These are phyloP conservation scores for Cliona cf. orientalis DNA, from an alignment of 37 sponge, comb jelly and placozoan species.

Conservation along the genomic window DNA sequence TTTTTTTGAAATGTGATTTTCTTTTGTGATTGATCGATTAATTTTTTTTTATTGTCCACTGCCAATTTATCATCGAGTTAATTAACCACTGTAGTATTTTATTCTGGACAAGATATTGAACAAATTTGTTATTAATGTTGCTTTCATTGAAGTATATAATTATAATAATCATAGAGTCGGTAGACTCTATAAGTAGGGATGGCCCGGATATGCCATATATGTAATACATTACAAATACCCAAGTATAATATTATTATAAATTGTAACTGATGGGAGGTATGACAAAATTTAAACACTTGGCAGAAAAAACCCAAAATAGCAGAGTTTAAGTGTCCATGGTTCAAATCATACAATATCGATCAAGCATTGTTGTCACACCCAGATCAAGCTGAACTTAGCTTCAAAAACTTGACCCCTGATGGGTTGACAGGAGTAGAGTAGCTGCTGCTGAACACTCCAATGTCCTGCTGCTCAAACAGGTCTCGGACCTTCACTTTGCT, in stretches of 20 bases:
- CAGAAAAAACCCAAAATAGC: not conserved
- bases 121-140: too few relatives aligned
- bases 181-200: too few relatives aligned
- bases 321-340: not conserved
- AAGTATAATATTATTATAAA: not conserved
- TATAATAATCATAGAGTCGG: too few relatives aligned
- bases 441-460: conserved; percentile 60
- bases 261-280: not conserved
- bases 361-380: not conserved
- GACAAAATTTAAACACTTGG: not conserved
- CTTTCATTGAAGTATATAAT: too few relatives aligned
- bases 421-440: conserved; percentile 72
- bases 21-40: too few relatives aligned
- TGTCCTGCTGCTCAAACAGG: conserved; percentile 61
- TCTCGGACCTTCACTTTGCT: conserved; percentile 53
- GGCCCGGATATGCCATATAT: too few relatives aligned
- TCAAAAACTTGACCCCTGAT: conserved; percentile 78
- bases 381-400: conserved; percentile 50
- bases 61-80: too few relatives aligned
- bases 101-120: too few relatives aligned
- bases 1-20: too few relatives aligned
- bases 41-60: too few relatives aligned
- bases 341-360: not conserved
- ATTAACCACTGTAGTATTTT: too few relatives aligned
- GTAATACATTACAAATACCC: too few relatives aligned